Base-by-base conservation (phyloP, 2,888 invertebrate species). In the Drosophila limbata region DNA sequence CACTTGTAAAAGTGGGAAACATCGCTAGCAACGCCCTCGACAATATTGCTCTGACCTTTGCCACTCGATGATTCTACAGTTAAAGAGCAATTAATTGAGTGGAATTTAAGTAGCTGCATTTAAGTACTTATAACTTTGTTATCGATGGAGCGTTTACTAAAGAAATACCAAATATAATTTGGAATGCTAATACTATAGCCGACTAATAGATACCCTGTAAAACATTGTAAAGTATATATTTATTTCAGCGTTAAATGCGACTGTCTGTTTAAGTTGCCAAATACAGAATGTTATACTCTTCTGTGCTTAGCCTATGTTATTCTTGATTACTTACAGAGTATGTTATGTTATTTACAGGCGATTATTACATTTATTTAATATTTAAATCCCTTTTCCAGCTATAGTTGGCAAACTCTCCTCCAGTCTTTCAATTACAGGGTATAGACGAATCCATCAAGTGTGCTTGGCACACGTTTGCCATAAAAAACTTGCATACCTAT, bases 401-500 rank as follows among this genome's bases (percentile, higher is more conserved):
- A n/a, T n/a, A 19, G 21, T 8, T 21, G 1, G 2, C 1, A 42
- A 17, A 4, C 21, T 21, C 8, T n/a, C 17, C 9, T 9, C 1
- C 4, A 9, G 11, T 10, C 3, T 25, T 42, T 33, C 10, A 31
- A 28, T 33, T 21, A 15, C 15, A 33, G 44, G 11, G 21, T 56
- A 44, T 33, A n/a, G 10, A 10, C 4, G 17, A 42, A 3, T 42
- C 8, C 6, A 9, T 15, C 10, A 48, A 33, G 28, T 55, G 44
- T 37, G 19, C 15, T 40, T 15, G 31, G 21, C 42, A 19, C 65
- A 76, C 60, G 72, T 61, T 45, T 56, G 39, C 28, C 53, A 40
- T 57, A 62, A 64, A 62, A 80, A 64, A 67, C 45, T 53, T 51
- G 52, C 35, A 8, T 60, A 37, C 31, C 50, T 53, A 53, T 60